A percentile compares a stretch with the other conserved stretches of the same genome.
These are phyloP conservation scores for Sander vitreus DNA, from an alignment of 2,113 vertebrate genomes.

Conservation along the genomic window DNA sequence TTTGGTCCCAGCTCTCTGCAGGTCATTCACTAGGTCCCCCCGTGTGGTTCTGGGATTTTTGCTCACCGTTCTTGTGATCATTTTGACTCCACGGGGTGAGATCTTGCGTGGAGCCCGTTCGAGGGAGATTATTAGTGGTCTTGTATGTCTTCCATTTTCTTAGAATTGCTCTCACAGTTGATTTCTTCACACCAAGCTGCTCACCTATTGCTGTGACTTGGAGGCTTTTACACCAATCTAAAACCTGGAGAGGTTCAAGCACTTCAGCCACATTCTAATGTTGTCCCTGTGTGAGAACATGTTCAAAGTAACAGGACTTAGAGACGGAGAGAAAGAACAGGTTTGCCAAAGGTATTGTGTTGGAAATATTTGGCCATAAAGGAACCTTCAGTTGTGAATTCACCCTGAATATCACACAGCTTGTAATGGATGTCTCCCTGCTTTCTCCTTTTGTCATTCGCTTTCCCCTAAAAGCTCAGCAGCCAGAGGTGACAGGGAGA, in stretches of 20 bases:
- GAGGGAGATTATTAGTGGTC: too few species aligned
- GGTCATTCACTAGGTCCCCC: too few species aligned
- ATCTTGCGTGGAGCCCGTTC: too few species aligned
- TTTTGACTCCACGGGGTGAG: too few species aligned
- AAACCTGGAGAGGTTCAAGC: slow-evolving; percentile 71
- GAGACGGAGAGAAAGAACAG: background rate
- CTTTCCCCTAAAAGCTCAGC: background rate
- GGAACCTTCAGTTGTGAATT: slow-evolving; percentile 1
- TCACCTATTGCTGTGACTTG: slow-evolving; percentile 74
- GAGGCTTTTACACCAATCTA: slow-evolving; percentile 74
- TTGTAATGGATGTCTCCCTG: background rate
- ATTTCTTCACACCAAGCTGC: too few species aligned
- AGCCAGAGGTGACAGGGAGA: background rate
- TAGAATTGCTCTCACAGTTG: too few species aligned
- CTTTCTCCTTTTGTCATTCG: background rate
- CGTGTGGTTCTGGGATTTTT: too few species aligned
- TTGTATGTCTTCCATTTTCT: too few species aligned
- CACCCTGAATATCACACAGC: background rate
- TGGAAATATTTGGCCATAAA: background rate
- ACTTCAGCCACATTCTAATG: background rate
- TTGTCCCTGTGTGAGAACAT: slow-evolving; percentile 1
- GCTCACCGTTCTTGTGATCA: too few species aligned
- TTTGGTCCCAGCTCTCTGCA: too few species aligned
- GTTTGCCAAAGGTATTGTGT: background rate
- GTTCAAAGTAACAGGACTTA: slow-evolving; percentile 20